Base-by-base conservation (phyloP, 2,888 invertebrate genomes). In the Drosophila mayaguana region DNA sequence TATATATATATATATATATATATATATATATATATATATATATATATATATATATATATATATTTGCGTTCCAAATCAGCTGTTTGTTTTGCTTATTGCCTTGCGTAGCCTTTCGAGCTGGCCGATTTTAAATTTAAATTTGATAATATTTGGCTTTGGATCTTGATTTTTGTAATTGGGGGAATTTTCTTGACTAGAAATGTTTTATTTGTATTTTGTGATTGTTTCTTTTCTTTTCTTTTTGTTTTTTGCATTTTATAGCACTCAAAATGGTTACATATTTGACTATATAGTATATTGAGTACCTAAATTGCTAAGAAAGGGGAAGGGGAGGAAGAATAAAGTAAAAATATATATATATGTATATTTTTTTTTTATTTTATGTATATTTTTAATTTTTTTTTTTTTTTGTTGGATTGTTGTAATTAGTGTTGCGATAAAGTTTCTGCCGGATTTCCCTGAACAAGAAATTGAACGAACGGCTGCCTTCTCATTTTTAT, bases 221-320 rank as follows among this genome's bases (percentile, higher is more conserved):
- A 48, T 53, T 55, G 65, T 12, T 7, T 2, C 14, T 28, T 9
- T 32, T 32, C 11, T 0, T 20, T 12, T 43, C 14, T n/a, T n/a
- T 38, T 8, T 40, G 0, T 40, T 64, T 56, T 77, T 79, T 81
- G 86, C 83, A 80, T 86, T 86, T 86, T 86, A 83, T 85, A 65
- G 87, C 83, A 80, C 83, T 80, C 86, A 80, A 80, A 80, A 80
- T 82, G 71, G 71, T 86, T 91, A 79, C 76, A 89, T 77, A 79
- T 83, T 83, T 87, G 91, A 78, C 77, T 89, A 79, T 89, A 80
- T 81, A 86, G 83, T 83, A 83, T 78, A 84, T 84, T 84, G 88
- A 87, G 87, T 83, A 92, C 93, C 92, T 92, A 92, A 92, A 92
- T 91, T 88, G 92, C 92, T 92, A 92, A 91, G 92, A 92, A 91